Conservation (phyloP, 2,113 vertebrate genomes). For the Pipra filicauda region DNA sequence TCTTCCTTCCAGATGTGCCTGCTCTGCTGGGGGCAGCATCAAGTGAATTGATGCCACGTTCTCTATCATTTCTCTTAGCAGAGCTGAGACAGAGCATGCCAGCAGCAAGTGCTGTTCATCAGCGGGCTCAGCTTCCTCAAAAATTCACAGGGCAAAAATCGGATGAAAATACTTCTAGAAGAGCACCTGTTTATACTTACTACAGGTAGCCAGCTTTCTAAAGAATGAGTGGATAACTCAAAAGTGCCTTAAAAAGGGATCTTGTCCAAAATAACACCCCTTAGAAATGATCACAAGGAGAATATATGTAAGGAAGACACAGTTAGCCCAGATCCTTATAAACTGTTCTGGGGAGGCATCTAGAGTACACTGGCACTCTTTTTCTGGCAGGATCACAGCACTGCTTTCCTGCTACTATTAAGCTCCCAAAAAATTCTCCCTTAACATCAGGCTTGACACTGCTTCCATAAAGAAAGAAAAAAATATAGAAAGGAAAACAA, state of each 20-base stretch:
- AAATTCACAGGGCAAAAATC: neutral
- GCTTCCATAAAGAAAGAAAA: neutral
- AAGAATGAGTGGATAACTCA: neutral
- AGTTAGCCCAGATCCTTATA: neutral
- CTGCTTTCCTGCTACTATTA: neutral
- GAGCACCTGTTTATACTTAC: neutral
- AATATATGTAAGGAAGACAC: neutral
- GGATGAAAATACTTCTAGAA: neutral
- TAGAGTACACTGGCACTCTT: neutral
- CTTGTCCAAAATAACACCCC: neutral
- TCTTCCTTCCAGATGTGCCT: neutral
- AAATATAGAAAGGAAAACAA: neutral
- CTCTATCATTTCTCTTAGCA: neutral
- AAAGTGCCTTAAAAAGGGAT: neutral
- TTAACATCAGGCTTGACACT: neutral
- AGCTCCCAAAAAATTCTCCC: neutral
- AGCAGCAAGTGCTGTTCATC: neutral
- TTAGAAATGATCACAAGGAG: neutral
- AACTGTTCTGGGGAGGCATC: neutral
- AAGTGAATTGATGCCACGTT: neutral
- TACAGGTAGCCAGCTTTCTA: neutral
- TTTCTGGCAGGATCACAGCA: neutral
- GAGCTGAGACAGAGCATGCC: neutral
- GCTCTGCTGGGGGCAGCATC: neutral
- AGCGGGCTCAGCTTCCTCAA: neutral